phyloP scores from a whole-genome alignment of 2,113 vertebrate species.

The Gymnorhina tibicen region DNA sequence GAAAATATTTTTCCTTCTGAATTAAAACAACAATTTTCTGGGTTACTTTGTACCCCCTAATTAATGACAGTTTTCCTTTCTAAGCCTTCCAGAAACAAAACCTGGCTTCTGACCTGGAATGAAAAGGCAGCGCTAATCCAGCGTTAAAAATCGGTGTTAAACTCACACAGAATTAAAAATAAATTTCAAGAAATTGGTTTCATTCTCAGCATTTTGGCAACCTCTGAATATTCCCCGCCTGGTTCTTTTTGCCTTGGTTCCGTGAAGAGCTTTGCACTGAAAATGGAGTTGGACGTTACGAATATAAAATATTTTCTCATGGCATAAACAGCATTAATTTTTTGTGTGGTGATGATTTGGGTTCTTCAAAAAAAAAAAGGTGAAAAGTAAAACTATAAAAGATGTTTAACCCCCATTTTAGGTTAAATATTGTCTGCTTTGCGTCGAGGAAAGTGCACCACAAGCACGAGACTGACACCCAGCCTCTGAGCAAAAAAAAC shows the following conservation, averaged over 20 bases:
- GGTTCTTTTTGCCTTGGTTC: neutral
- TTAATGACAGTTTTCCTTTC: neutral
- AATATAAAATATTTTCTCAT: neutral
- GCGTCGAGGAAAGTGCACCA: neutral
- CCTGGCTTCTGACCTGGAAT: neutral
- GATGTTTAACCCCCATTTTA: accelerated
- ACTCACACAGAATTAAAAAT: neutral
- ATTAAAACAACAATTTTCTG: neutral
- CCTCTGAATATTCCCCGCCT: accelerated
- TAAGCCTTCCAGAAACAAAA: neutral
- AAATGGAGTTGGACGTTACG: accelerated
- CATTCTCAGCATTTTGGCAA: neutral
- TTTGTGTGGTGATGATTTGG: neutral
- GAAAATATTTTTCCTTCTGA: neutral
- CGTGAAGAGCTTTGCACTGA: neutral
- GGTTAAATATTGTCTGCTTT: neutral
- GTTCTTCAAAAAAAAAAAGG: neutral
- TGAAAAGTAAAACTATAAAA: neutral
- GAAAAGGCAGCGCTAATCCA: neutral
- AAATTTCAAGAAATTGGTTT: neutral
- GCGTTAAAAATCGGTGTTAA: neutral
- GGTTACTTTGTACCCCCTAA: neutral
- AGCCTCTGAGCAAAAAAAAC: accelerated
- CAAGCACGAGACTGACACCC: accelerated
- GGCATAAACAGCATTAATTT: accelerated